These are phyloP conservation scores for Bombyx huttoni DNA, from an alignment of 2,888 invertebrate genomes.

Conservation along the genomic window DNA sequence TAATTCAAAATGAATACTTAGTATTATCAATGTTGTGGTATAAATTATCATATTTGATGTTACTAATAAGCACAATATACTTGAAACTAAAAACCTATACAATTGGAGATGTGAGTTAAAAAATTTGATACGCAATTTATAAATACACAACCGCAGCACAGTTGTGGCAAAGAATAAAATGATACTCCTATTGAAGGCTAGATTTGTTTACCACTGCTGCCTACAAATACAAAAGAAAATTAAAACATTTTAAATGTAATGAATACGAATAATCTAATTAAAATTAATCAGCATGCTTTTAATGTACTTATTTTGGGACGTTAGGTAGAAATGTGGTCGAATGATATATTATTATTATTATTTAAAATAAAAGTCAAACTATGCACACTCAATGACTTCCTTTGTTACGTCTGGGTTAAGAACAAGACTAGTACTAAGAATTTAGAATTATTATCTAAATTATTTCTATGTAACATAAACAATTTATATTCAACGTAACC, in stretches of 20 bases:
- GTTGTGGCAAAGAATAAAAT: constrained; percentile 52
- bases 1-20: too few relatives aligned
- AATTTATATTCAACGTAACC: neutral
- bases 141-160: constrained; percentile 45
- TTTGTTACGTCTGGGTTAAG: too few relatives aligned
- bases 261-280: neutral
- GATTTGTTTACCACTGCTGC: constrained; percentile 45
- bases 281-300: neutral
- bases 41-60: too few relatives aligned
- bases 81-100: neutral
- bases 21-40: too few relatives aligned
- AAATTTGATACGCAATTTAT: constrained; percentile 10
- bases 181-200: constrained; percentile 55
- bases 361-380: too few relatives aligned
- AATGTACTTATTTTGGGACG: too few relatives aligned
- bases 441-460: neutral
- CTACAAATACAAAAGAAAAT: neutral
- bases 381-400: too few relatives aligned
- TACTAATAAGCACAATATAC: too few relatives aligned
- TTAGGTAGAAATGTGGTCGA: too few relatives aligned
- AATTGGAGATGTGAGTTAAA: neutral
- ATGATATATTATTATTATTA: too few relatives aligned
- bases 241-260: neutral
- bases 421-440: too few relatives aligned
- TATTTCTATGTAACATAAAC: neutral